Evolutionary conservation across 2,888 invertebrate species (phyloP), one percentile per base, ranked within the genome.

Genomic region (Myathropa florea): DNA sequence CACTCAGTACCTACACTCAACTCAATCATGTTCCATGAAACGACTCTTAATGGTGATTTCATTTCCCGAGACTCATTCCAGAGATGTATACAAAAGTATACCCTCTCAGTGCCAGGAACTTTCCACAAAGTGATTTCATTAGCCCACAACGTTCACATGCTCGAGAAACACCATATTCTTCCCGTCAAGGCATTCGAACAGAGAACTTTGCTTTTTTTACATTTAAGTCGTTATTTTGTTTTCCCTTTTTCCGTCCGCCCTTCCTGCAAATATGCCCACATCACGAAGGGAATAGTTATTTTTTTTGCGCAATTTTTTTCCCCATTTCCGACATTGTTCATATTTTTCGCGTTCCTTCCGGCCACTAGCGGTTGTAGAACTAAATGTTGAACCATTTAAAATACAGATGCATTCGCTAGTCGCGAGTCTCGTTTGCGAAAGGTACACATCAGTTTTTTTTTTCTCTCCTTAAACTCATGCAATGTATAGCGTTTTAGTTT

Each of bases 401-500:
- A 30, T 46, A 64, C 88, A 82, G 70, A 85, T 75, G 87, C 76
- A 73, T n/a, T 6, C 39, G n/a, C 18, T 18, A 77, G 83, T 6
- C 39, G n/a, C 18, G 6, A 77, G 83, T 84, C 80, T 86, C 33
- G 14, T 88, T 65, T n/a, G 53, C 26, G 26, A 36, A 23, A 28
- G 26, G 36, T 39, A 39, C n/a, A n/a, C 18, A 39, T 39, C 4
- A n/a, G 18, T 46, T 18, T 1, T 78, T 18, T 67, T 61, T 53
- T 67, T 18, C 57, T 60, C 39, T n/a, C 33, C 33, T 33, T 10
- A 12, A 33, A 33, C 33, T 12, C 33, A 9, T 64, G 23, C 24
- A 60, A 59, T 80, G 85, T 88, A 90, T 90, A 88, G 24, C 23
- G 24, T 88, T 89, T 90, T 90, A 90, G 89, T 88, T 88, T 88